phyloP scores from a whole-genome alignment of 2,113 vertebrate species.

The Passer montanus region DNA sequence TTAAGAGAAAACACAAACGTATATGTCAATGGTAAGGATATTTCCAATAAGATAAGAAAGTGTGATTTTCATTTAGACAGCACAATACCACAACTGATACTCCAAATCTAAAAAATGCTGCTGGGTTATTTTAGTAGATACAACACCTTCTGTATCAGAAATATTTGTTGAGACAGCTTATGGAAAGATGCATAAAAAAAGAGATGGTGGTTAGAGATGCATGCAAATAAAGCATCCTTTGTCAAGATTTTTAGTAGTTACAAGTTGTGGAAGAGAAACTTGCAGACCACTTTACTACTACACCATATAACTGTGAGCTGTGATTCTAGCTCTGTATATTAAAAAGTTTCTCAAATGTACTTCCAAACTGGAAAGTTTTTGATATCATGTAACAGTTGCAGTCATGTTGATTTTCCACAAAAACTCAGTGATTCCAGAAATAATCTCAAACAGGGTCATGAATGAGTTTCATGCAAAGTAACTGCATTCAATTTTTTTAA shows the following conservation, averaged over 20 bases:
- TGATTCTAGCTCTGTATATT: neutral
- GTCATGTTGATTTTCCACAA: neutral
- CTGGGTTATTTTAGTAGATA: neutral
- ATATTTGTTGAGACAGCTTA: neutral
- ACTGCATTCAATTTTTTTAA: neutral
- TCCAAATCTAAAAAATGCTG: neutral
- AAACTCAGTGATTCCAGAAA: neutral
- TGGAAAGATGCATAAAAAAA: neutral
- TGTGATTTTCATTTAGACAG: neutral
- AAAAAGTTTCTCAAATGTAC: neutral
- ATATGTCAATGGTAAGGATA: neutral
- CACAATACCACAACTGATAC: neutral
- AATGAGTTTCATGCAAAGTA: neutral
- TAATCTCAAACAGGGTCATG: neutral
- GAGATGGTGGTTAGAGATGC: neutral
- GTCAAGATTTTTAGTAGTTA: neutral
- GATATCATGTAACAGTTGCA: neutral
- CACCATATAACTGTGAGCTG: neutral
- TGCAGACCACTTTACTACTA: neutral
- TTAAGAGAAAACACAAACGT: slow-evolving; percentile 6
- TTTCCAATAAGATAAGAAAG: neutral
- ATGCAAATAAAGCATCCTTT: neutral
- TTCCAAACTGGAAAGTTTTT: neutral
- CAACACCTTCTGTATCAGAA: neutral
- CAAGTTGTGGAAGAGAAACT: neutral